Evolutionary conservation across 2,888 invertebrate species (phyloP).

Genomic region (Lithophane leautieri): DNA sequence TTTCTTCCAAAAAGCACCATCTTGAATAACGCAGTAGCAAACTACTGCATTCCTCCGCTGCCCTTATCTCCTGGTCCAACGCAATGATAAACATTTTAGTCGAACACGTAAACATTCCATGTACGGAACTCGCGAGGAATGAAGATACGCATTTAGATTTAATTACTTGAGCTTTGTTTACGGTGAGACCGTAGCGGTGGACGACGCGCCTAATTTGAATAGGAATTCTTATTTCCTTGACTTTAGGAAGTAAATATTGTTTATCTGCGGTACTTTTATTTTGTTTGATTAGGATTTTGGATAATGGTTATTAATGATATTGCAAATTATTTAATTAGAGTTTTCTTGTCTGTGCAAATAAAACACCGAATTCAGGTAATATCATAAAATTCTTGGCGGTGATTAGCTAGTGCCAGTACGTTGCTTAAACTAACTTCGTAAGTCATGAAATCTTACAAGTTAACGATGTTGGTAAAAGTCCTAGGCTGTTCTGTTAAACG

Average conservation of each 20-base stretch:
- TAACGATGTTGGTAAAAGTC: background rate
- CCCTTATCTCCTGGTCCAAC: conserved; percentile 2
- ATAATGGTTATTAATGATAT: conserved; percentile 29
- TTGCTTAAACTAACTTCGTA: background rate
- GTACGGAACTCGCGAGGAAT: conserved; percentile 53
- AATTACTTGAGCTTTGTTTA: conserved; percentile 60
- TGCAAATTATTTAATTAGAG: conserved; percentile 29
- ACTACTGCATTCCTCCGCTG: background rate
- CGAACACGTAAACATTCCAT: conserved; percentile 58
- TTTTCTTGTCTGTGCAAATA: conserved; percentile 3
- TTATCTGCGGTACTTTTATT: conserved; percentile 26
- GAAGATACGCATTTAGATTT: conserved; percentile 64
- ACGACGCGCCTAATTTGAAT: conserved; percentile 52
- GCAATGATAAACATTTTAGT: conserved; percentile 54
- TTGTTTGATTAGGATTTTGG: conserved; percentile 35
- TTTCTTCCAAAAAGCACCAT: background rate
- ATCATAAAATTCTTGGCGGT: background rate
- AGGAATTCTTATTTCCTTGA: conserved; percentile 52
- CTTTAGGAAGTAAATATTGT: conserved; percentile 35
- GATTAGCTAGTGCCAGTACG: background rate
- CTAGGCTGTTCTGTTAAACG: background rate
- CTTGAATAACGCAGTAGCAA: background rate
- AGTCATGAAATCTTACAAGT: background rate
- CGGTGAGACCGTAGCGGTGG: conserved; percentile 26
- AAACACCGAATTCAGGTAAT: background rate